phyloP scores from a whole-genome alignment of 2,888 invertebrate species.

The Furcula furcula region DNA sequence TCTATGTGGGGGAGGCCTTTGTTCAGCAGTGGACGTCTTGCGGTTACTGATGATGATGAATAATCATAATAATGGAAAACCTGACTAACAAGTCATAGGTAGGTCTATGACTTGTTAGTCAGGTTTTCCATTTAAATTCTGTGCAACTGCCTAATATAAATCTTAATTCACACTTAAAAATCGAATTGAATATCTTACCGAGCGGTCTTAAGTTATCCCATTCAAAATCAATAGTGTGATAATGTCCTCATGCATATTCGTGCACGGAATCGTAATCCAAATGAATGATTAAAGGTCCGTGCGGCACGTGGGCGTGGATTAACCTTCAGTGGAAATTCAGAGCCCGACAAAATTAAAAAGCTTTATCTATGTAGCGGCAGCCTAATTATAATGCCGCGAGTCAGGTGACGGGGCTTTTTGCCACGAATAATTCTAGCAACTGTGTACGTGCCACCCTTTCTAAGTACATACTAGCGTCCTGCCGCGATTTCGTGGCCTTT shows the following conservation, averaged over 20 bases:
- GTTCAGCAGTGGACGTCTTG: too few species aligned
- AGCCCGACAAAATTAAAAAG: conserved; percentile 42
- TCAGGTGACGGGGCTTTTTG: conserved; percentile 54
- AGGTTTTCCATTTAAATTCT: too few species aligned
- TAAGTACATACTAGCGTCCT: too few species aligned
- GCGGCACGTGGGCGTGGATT: conserved; percentile 65
- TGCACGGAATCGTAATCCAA: conserved; percentile 68
- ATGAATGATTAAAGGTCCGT: conserved; percentile 68
- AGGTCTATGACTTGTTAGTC: too few species aligned
- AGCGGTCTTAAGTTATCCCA: conserved; percentile 56
- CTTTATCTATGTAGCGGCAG: conserved; percentile 57
- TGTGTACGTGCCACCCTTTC: conserved; percentile 2
- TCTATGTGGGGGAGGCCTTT: too few species aligned
- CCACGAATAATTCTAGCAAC: conserved; percentile 42
- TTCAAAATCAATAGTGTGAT: conserved; percentile 67
- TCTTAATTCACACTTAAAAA: conserved; percentile 12
- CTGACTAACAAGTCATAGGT: too few species aligned
- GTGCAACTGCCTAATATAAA: too few species aligned
- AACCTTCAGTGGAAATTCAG: conserved; percentile 44
- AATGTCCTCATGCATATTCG: conserved; percentile 68
- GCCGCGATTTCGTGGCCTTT: too few species aligned
- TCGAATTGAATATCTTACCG: conserved; percentile 28
- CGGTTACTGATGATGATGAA: too few species aligned
- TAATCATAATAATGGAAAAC: too few species aligned
- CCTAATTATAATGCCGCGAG: conserved; percentile 66